Evolutionary conservation across 1,140 invertebrate genomes (phyloP), one percentile per base, ranked within the genome.

Genomic region (Psilanteris sp.): DNA sequence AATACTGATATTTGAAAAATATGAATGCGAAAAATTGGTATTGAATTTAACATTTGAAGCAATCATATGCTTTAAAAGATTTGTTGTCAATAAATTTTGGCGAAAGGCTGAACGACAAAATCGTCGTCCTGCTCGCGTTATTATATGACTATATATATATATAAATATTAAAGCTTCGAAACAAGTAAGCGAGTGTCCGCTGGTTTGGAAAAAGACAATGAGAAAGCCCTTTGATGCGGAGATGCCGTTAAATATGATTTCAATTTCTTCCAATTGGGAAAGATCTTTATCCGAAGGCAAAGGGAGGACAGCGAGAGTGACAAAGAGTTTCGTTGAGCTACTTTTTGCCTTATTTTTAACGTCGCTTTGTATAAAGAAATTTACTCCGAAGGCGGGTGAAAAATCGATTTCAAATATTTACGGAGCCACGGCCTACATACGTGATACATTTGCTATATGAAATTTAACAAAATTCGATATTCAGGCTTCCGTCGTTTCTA

Each of bases 191-290:
- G 61, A 67, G 68, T 75, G 55, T 64, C 18, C 57, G 64, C 27
- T 48, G 62, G 52, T 74, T 61, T 48, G 62, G 48, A 57, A 68
- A 50, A 57, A 48, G 37, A 68, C 55, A 59, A 54, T 32, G 44
- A 39, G 34, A 29, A 48, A 48, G 32, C 31, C 34, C 55, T 68
- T 67, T 62, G 71, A 61, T 68, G 62, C 48, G 64, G 55, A 32
- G 27, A 48, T 43, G 15, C 41, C 32, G 70, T 70, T 67, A 77
- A 71, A 71, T 67, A 77, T 71, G 66, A 77, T 71, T 77, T 71
- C 66, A 66, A 77, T 71, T 77, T 71, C 44, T 66, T 16, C 46
- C 66, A 71, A 77, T 77, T 66, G 73, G 57, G 66, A 55, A 46
- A 50, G 61, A 61, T 66, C 52, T 44, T 20, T 16, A 15, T 8